Evolutionary conservation across 2,797 vertebrate genomes (phyloP).

Genomic region (Trachops cirrhosus): DNA sequence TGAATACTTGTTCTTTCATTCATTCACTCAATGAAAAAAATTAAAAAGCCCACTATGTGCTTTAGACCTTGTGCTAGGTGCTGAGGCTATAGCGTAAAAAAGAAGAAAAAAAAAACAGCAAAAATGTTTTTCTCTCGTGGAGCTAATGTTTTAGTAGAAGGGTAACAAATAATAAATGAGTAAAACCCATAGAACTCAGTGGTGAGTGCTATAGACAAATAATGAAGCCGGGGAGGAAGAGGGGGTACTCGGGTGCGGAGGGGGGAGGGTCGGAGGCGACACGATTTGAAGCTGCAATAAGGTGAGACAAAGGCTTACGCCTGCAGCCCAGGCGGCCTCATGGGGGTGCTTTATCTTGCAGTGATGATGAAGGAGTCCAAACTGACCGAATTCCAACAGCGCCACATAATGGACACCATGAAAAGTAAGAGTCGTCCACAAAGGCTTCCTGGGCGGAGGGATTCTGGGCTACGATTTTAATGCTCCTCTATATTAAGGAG

Average conservation of each 20-base stretch:
- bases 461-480: not conserved
- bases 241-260: not conserved
- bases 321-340: not conserved
- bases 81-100: not conserved
- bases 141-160: not conserved
- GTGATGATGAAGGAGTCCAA: slow-evolving; percentile 92
- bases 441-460: not conserved
- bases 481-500: not conserved
- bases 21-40: not conserved
- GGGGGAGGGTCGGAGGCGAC: not conserved
- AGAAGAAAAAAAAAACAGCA: not conserved
- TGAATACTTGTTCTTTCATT: not conserved
- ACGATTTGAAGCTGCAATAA: not conserved
- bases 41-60: not conserved
- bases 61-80: not conserved
- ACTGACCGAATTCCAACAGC: slow-evolving; percentile 87
- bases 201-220: not conserved
- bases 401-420: slow-evolving; percentile 83
- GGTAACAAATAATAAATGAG: not conserved
- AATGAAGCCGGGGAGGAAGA: not conserved
- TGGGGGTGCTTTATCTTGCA: slow-evolving; percentile 71
- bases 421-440: slow-evolving; percentile 83
- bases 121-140: not conserved
- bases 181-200: not conserved
- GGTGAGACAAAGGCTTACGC: too few species aligned